Evolutionary conservation across 1,140 invertebrate genomes (phyloP), one percentile per base, ranked within the genome.

Genomic region (Zophobas morio): DNA sequence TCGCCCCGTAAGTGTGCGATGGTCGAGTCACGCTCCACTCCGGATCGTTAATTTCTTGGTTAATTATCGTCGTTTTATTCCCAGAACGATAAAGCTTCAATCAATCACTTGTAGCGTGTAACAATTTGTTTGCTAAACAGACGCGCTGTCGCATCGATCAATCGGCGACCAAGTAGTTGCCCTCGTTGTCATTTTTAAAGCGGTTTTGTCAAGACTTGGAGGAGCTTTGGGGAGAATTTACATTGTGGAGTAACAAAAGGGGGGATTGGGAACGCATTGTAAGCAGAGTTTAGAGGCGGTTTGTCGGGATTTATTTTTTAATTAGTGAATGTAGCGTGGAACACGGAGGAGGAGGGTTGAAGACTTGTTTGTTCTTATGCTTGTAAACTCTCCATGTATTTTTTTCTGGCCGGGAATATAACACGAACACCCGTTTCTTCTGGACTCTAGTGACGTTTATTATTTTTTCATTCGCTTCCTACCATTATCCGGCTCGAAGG

Each of bases 121-220:
- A 66, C 60, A 66, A 66, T 66, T 66, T 66, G 60, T 66, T 66
- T 66, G 60, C 60, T 66, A 66, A 66, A 66, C 60, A 66, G 60
- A 66, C 60, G 33, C 37, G 37, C 2, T 40, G 40, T 20, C 49
- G 49, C 49, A 66, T 66, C 60, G 60, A 66, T 66, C 60, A 66
- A 66, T n/a, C 36, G 57, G 35, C 34, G 8, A 36, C 37, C 37
- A 36, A 60, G 34, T 60, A 8, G 34, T 6, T 3, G 2, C n/a
- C 49, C 49, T 51, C 57, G 1, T 42, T 66, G 60, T 66, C 60
- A 66, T 66, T 66, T 66, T 66, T 40, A 42, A 66, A 39, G 35
- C 6, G 36, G 20, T 51, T 51, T 20, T 8, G 42, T 8, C 42
- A 8, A 8, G 8, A 46, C 3, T 46, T 46, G 42, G 42, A 46